Conservation (phyloP, 2,888 invertebrate species). For the Tinea semifulvella region DNA sequence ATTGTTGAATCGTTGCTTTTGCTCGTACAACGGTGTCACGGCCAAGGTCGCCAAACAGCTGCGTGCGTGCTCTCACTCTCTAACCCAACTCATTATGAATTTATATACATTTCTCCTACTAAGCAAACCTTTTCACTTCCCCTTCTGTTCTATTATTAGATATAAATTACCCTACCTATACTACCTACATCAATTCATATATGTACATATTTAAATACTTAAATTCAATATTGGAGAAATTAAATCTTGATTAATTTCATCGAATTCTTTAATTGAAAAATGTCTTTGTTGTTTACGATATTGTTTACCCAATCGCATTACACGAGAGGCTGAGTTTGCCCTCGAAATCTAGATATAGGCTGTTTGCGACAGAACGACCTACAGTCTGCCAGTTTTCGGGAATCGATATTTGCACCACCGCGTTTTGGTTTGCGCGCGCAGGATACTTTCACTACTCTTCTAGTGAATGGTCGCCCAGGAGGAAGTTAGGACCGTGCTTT, state of each 20-base stretch:
- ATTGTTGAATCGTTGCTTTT: conserved; percentile 45
- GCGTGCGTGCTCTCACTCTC: conserved; percentile 21
- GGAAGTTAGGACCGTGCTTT: conserved; percentile 35
- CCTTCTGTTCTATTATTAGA: not conserved
- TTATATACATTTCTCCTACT: conserved; percentile 1
- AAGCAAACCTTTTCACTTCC: conserved; percentile 3
- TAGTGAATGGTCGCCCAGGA: conserved; percentile 54
- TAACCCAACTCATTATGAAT: conserved; percentile 2
- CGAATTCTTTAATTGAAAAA: not conserved
- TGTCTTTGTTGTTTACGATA: conserved; percentile 6
- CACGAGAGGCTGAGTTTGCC: not conserved
- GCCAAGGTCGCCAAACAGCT: conserved; percentile 51
- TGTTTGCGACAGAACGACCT: conserved; percentile 31
- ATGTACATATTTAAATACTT: not conserved
- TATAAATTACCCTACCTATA: not conserved
- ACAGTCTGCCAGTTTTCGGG: conserved; percentile 28
- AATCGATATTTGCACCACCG: conserved; percentile 49
- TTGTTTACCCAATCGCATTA: conserved; percentile 5
- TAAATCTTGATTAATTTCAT: not conserved
- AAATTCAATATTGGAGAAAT: conserved; percentile 1
- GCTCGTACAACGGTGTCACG: conserved; percentile 46
- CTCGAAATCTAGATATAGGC: conserved; percentile 17
- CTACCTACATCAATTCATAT: too few relatives aligned
- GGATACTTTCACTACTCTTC: conserved; percentile 33
- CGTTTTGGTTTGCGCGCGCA: conserved; percentile 55